A percentile compares a stretch with the other conserved stretches of the same genome.
phyloP scores from a whole-genome alignment of 2,113 vertebrate genomes.

The Mystacornis crossleyi region DNA sequence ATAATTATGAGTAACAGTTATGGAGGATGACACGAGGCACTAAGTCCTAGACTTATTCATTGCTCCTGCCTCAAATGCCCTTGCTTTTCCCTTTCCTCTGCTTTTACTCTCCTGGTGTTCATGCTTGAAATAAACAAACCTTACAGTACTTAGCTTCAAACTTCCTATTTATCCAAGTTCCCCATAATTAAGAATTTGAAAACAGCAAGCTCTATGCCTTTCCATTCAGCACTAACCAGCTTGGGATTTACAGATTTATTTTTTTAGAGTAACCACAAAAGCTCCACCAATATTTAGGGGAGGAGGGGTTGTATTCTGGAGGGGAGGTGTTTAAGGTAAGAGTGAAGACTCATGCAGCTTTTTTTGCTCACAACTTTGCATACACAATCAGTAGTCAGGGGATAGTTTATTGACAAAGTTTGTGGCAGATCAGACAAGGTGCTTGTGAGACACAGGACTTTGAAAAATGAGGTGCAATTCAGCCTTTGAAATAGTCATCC shows the following conservation, averaged over 20 bases:
- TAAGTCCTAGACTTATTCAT: not conserved
- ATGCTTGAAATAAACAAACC: not conserved
- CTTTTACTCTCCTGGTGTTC: not conserved
- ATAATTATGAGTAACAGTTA: not conserved
- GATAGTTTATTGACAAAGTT: constrained; percentile 54
- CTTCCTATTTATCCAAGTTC: not conserved
- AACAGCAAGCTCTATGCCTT: not conserved
- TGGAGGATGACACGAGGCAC: not conserved
- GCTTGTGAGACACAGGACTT: constrained; percentile 28
- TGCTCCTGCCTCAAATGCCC: not conserved
- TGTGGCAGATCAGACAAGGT: constrained; percentile 56
- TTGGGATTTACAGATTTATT: rapidly evolving
- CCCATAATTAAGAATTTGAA: not conserved
- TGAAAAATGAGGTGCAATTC: constrained; percentile 67
- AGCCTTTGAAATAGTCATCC: constrained; percentile 56
- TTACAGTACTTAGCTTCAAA: not conserved
- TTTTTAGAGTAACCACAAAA: not conserved
- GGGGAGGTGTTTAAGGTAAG: not conserved
- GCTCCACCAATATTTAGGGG: not conserved
- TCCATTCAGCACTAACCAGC: not conserved
- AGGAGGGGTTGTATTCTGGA: not conserved
- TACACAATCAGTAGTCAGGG: not conserved
- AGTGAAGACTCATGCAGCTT: not conserved
- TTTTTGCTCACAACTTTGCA: not conserved
- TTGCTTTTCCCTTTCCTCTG: not conserved